Evolutionary conservation across 2,888 invertebrate species (phyloP), one percentile per base, ranked within the genome.

Genomic region (Parnassius smintheus): DNA sequence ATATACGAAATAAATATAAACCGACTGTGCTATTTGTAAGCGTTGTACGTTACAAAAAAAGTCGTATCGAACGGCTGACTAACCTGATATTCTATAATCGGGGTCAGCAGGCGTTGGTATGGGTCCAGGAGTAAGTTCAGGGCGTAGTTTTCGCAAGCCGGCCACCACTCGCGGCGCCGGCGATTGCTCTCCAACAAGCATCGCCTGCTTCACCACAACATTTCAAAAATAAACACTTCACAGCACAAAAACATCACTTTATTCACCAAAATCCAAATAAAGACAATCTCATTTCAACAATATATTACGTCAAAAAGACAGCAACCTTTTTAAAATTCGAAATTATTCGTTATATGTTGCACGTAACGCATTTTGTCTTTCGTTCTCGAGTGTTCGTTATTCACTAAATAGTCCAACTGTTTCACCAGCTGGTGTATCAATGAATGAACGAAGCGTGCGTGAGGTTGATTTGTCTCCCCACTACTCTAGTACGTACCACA

Each of bases 91-190:
- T 77, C 91, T 83, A 62, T 90, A 75, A 72, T 88, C 80, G 62
- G 91, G 87, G 76, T 91, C 90, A 51, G 85, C 80, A 61, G 91
- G 91, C 67, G 89, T 84, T 11, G 84, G 83, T 51, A 84, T 74
- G 56, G 91, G 91, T 73, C 86, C 90, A 65, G 91, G 91, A 62
- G 91, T 91, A 64, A 91, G 74, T 78, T 91, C 91, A 62, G 91
- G 91, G 64, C 86, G 85, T 55, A 91, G 84, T 77, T 91, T 91
- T 77, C 89, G 83, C 72, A 91, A 77, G 70, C 91, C 91, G 84
- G 91, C 91, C 85, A 91, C 91, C 90, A 91, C 91, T 69, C 91
- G 87, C 74, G 91, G 91, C 76, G 91, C 91, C 88, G 91, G 91
- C 71, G 91, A 87, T 70, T 85, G 89, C 78, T 91, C 91, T 67